Evolutionary conservation across 2,888 invertebrate genomes (phyloP).

Genomic region (Parapristionchus giblindavisi): DNA sequence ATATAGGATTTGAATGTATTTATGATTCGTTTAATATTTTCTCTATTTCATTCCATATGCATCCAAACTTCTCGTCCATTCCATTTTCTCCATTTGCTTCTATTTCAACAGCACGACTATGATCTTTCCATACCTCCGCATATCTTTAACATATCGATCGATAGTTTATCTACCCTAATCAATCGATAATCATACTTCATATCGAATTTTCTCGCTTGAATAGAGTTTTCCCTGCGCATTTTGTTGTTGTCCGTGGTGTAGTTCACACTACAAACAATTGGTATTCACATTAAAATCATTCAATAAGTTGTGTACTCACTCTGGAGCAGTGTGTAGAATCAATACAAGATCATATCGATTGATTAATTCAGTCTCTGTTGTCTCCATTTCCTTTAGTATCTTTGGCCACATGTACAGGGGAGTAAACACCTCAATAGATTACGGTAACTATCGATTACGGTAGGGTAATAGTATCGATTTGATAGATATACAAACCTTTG

Average conservation of each 20-base stretch:
- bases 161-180: background rate
- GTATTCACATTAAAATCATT: no score
- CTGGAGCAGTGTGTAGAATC: constrained; percentile 35
- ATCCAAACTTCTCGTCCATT: constrained; percentile 33
- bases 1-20: constrained; percentile 7
- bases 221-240: constrained; percentile 11
- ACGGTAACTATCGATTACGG: background rate
- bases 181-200: constrained; percentile 22
- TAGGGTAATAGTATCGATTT: background rate
- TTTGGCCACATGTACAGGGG: constrained; percentile 35
- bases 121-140: constrained; percentile 16
- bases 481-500: constrained; percentile 2
- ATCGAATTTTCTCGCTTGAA: constrained; percentile 28
- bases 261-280: constrained; percentile 13
- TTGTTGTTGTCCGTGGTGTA: constrained; percentile 35
- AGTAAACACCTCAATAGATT: constrained; percentile 31
- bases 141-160: constrained; percentile 12
- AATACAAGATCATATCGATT: constrained; percentile 31
- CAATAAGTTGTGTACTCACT: no score
- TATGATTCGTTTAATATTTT: background rate
- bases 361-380: constrained; percentile 17
- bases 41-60: constrained; percentile 17
- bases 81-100: constrained; percentile 30
- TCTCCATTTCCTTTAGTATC: constrained; percentile 30
- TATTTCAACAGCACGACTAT: constrained; percentile 12